Percentiles rank a stretch among this genome's conserved stretches.
phyloP scores from a whole-genome alignment of 2,888 invertebrate species.

The Megastigmus dorsalis region DNA sequence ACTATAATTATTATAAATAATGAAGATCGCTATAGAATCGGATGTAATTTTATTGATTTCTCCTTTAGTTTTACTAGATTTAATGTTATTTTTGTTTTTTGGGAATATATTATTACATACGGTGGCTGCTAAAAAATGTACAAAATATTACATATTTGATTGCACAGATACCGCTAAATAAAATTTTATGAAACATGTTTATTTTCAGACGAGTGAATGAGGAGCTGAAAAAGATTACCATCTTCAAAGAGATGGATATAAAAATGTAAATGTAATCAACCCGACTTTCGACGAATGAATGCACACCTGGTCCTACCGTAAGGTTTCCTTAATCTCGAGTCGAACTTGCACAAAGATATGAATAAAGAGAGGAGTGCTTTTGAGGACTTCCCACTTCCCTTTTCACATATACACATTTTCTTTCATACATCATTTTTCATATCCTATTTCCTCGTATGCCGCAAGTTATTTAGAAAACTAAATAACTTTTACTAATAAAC shows the following conservation, averaged over 20 bases:
- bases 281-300: conserved; percentile 63
- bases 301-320: conserved; percentile 57
- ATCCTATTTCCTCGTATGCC: neutral
- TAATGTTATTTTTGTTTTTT: too few relatives aligned
- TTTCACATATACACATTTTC: conserved; percentile 14
- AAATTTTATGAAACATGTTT: too few relatives aligned
- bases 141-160: too few relatives aligned
- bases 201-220: neutral
- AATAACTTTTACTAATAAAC: too few relatives aligned
- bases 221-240: conserved; percentile 8
- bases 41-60: too few relatives aligned
- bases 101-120: too few relatives aligned
- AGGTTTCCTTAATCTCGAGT: conserved; percentile 72
- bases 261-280: conserved; percentile 65
- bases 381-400: neutral
- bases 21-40: too few relatives aligned
- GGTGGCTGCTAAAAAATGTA: too few relatives aligned
- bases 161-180: too few relatives aligned
- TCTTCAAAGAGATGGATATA: conserved; percentile 30
- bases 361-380: conserved; percentile 34
- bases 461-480: too few relatives aligned
- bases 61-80: too few relatives aligned
- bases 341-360: conserved; percentile 57
- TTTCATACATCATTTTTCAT: conserved; percentile 1
- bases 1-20: too few relatives aligned